phyloP scores from a whole-genome alignment of 2,113 vertebrate genomes.

The Seriola quinqueradiata region DNA sequence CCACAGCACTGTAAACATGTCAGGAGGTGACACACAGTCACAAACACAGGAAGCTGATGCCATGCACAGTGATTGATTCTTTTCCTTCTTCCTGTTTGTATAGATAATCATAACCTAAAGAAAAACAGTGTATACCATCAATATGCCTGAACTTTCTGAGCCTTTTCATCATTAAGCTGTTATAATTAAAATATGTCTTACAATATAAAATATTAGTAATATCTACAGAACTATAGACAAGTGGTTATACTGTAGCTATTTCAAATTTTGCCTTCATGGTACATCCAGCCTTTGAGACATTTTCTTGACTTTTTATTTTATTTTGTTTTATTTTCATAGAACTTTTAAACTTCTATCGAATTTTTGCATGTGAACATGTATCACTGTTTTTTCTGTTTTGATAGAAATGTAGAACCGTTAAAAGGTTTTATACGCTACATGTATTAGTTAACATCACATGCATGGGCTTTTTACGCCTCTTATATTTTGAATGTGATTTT shows the following conservation, averaged over 20 bases:
- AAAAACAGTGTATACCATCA: not conserved
- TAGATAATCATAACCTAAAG: conserved; percentile 23
- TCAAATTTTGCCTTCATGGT: not conserved
- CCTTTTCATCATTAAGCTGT: conserved; percentile 10
- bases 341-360: not conserved
- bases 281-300: not conserved
- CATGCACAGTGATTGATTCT: conserved; percentile 66
- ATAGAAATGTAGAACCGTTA: not conserved
- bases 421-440: not conserved
- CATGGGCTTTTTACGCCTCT: not conserved
- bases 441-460: not conserved
- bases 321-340: not conserved
- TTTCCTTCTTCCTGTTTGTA: conserved; percentile 68
- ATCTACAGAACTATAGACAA: not conserved
- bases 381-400: not conserved
- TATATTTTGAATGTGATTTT: not conserved
- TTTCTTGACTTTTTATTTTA: not conserved
- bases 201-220: not conserved
- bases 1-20: conserved; percentile 73
- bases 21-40: conserved; percentile 59
- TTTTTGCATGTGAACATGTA: not conserved
- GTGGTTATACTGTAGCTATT: not conserved
- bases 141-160: not conserved
- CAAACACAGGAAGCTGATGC: conserved; percentile 69
- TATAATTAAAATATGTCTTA: conserved; percentile 4